Conservation (phyloP, 2,113 vertebrate species). For the Marmota monax region DNA sequence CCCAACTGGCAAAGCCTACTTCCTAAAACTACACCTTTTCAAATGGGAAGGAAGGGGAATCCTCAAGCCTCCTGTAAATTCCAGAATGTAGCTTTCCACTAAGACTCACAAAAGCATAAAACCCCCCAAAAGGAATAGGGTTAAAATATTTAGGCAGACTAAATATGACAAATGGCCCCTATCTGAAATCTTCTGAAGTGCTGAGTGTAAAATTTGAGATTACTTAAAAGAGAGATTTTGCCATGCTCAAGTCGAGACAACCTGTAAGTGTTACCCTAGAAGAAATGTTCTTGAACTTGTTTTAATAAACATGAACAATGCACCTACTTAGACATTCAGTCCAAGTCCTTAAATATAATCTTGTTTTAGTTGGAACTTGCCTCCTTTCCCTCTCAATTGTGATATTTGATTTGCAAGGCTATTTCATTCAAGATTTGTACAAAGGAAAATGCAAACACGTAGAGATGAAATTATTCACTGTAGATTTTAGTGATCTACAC, state of each 20-base stretch:
- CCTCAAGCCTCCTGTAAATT: not conserved
- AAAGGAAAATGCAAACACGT: constrained; percentile 60
- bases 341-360: constrained; percentile 29
- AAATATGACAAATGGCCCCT: not conserved
- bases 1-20: not conserved
- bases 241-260: not conserved
- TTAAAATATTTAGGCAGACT: not conserved
- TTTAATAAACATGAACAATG: constrained; percentile 1
- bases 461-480: constrained; percentile 50
- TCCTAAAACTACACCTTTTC: not conserved
- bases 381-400: not conserved
- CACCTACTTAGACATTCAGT: not conserved
- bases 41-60: not conserved
- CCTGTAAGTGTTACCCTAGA: not conserved
- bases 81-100: not conserved
- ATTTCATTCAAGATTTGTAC: constrained; percentile 52
- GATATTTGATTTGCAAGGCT: constrained; percentile 47
- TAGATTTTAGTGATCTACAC: constrained; percentile 32
- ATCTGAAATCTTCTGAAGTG: not conserved
- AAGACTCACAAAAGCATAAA: not conserved
- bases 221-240: not conserved
- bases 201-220: constrained; percentile 34
- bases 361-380: not conserved
- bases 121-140: not conserved
- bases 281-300: constrained; percentile 25